These are phyloP conservation scores for Pollenia labialis DNA, from an alignment of 2,888 invertebrate species.

Conservation along the genomic window DNA sequence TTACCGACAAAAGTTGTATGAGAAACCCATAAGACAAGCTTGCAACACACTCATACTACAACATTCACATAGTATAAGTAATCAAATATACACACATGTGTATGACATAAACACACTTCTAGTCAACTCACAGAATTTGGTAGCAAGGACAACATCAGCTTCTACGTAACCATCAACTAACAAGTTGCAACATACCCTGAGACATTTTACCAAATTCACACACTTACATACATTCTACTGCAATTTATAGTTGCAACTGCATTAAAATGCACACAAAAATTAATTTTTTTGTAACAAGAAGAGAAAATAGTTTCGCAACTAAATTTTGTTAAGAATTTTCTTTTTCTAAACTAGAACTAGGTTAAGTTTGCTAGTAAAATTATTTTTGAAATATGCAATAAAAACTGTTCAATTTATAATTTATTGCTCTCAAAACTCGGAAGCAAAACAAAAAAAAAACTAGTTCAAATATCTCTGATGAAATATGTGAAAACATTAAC, in stretches of 20 bases:
- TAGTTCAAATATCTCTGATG: constrained; percentile 15
- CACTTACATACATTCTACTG: background rate
- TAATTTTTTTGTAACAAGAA: background rate
- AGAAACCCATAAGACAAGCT: constrained; percentile 68
- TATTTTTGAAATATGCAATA: constrained; percentile 40
- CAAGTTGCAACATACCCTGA: constrained; percentile 47
- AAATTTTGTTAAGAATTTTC: constrained; percentile 27
- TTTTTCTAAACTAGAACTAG: constrained; percentile 24
- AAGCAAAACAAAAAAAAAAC: background rate
- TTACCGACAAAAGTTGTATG: constrained; percentile 76
- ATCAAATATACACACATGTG: constrained; percentile 2
- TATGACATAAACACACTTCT: constrained; percentile 6
- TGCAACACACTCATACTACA: constrained; percentile 39
- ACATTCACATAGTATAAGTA: background rate
- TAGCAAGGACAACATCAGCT: constrained; percentile 64
- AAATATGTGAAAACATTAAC: constrained; percentile 18
- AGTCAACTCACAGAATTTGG: constrained; percentile 55
- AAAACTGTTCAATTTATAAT: constrained; percentile 34
- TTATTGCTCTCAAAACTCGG: constrained; percentile 18
- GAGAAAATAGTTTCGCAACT: constrained; percentile 38
- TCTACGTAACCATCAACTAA: constrained; percentile 24
- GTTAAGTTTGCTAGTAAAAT: constrained; percentile 46
- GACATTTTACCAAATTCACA: background rate
- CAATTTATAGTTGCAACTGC: constrained; percentile 59
- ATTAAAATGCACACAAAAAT: constrained; percentile 38